Evolutionary conservation across 2,888 invertebrate species (phyloP).

Genomic region (Spilosoma lubricipeda): DNA sequence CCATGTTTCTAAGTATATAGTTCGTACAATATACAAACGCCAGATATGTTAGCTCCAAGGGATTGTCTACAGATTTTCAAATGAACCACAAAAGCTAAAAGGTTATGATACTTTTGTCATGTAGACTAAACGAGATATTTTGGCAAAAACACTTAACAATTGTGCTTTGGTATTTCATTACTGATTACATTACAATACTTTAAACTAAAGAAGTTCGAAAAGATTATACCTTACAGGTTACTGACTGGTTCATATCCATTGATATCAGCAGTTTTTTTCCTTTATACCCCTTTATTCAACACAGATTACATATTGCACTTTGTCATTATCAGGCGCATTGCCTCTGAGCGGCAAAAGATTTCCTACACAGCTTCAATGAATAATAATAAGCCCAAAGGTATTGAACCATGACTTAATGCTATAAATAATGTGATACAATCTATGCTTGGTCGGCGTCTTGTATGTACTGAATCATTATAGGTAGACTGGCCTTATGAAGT

Average conservation of each 20-base stretch:
- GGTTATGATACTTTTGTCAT: neutral
- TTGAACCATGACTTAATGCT: slow-evolving; percentile 73
- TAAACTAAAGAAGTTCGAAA: too few species aligned
- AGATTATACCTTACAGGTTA: neutral
- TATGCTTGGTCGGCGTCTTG: slow-evolving; percentile 57
- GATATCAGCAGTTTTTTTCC: slow-evolving; percentile 22
- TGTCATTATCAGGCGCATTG: slow-evolving; percentile 50
- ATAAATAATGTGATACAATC: slow-evolving; percentile 77
- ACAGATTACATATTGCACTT: slow-evolving; percentile 43
- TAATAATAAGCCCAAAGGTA: slow-evolving; percentile 73
- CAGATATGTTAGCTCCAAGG: neutral
- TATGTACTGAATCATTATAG: slow-evolving; percentile 53
- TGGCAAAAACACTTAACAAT: neutral
- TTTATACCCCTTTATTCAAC: slow-evolving; percentile 30
- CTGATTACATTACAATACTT: neutral
- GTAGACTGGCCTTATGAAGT: slow-evolving; percentile 46
- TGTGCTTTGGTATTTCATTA: neutral
- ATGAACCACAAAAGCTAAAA: neutral
- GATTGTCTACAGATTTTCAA: neutral
- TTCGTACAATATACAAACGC: neutral
- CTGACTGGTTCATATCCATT: slow-evolving; percentile 20
- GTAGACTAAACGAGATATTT: neutral
- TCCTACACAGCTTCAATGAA: slow-evolving; percentile 66
- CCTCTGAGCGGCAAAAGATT: slow-evolving; percentile 54
- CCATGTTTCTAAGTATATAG: neutral